Evolutionary conservation across 2,113 vertebrate genomes (phyloP).

Genomic region (Xiphophorus maculatus): DNA sequence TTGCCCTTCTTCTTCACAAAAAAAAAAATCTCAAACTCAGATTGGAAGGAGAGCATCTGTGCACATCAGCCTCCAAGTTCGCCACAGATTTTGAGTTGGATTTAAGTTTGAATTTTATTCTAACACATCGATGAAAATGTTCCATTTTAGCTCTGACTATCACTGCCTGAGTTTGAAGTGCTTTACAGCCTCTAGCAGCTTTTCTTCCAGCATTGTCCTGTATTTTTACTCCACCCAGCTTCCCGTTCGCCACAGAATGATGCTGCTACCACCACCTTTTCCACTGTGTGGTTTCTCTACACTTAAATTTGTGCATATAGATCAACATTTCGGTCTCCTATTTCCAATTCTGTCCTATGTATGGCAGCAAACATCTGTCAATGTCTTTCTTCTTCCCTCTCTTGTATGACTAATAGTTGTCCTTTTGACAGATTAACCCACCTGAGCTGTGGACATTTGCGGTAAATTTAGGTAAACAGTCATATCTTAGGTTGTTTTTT

Average conservation of each 20-base stretch:
- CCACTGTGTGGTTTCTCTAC: no score
- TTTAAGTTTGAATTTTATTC: background rate
- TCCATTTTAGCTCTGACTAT: background rate
- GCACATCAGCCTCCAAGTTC: background rate
- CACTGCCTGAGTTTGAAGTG: no score
- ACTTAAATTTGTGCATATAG: background rate
- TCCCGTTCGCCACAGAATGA: background rate
- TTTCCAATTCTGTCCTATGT: background rate
- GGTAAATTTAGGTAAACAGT: background rate
- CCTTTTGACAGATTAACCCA: background rate
- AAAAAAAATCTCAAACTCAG: background rate
- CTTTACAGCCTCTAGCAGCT: background rate
- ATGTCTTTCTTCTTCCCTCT: background rate
- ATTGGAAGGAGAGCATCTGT: background rate
- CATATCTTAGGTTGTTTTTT: background rate
- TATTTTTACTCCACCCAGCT: background rate
- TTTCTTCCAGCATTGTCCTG: background rate
- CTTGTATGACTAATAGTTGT: background rate
- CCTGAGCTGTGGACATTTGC: background rate
- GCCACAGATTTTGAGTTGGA: background rate
- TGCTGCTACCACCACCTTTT: background rate
- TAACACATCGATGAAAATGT: background rate
- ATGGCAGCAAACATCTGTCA: background rate
- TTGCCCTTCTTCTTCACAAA: background rate
- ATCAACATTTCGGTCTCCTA: background rate